A percentile compares a stretch with the other conserved stretches of the same genome.
phyloP scores from a whole-genome alignment of 2,888 invertebrate genomes.

The Thecocarcelia acutangulata region DNA sequence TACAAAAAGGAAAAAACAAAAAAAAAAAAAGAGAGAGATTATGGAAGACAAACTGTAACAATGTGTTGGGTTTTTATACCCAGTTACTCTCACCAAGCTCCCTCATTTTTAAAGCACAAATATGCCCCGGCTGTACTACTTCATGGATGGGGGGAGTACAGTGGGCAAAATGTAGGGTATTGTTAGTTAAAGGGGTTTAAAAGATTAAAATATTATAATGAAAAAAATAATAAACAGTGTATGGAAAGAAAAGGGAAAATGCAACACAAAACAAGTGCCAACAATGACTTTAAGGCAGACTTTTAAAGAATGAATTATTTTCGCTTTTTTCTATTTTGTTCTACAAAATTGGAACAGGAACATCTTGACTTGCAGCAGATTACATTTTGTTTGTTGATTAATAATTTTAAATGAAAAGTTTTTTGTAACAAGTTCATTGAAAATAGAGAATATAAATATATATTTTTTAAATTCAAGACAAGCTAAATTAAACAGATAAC shows the following conservation, averaged over 20 bases:
- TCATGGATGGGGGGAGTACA: not conserved
- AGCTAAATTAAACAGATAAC: too few species aligned
- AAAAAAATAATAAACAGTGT: constrained; percentile 55
- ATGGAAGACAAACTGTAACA: constrained; percentile 63
- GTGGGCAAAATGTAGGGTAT: constrained; percentile 61
- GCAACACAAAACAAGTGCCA: constrained; percentile 63
- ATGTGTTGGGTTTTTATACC: constrained; percentile 31
- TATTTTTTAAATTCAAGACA: too few species aligned
- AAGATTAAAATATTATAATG: constrained; percentile 68
- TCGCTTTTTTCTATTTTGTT: not conserved
- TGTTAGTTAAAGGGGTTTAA: constrained; percentile 69
- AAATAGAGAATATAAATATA: too few species aligned
- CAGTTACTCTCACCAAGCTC: constrained; percentile 27
- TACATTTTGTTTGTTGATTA: not conserved
- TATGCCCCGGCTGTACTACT: not conserved
- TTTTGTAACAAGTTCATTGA: not conserved
- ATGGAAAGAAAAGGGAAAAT: constrained; percentile 31
- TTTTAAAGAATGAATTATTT: constrained; percentile 37
- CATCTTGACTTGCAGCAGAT: constrained; percentile 8
- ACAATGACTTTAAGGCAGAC: constrained; percentile 50
- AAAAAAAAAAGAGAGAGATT: constrained; percentile 8
- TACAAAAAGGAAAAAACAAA: not conserved
- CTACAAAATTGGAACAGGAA: constrained; percentile 21
- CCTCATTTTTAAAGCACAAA: not conserved
- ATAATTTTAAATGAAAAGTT: not conserved